Percentiles rank a stretch among this genome's conserved stretches.
These are phyloP conservation scores for Suncus etruscus DNA, from an alignment of 2,113 vertebrate genomes.

Conservation along the genomic window DNA sequence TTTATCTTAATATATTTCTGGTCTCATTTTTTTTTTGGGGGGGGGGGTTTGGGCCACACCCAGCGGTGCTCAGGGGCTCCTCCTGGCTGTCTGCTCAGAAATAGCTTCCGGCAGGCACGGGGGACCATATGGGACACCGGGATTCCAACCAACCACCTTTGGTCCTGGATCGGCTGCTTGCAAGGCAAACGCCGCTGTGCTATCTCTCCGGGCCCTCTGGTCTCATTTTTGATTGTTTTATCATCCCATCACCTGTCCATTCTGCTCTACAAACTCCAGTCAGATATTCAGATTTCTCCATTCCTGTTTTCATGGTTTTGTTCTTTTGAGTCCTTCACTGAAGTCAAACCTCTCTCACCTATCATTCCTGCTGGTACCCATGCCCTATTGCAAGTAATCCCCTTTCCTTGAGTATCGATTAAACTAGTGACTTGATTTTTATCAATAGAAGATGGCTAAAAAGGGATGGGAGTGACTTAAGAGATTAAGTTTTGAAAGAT, in stretches of 20 bases:
- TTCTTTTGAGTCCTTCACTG: neutral
- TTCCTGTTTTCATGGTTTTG: neutral
- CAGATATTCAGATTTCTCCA: neutral
- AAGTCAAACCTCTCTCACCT: neutral
- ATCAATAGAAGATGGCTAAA: neutral
- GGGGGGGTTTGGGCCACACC: no score
- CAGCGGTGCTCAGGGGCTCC: no score
- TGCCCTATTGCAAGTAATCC: neutral
- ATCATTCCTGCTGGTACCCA: neutral
- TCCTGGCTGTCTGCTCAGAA: no score
- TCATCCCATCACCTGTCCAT: neutral
- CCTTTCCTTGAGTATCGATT: neutral
- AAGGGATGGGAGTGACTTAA: neutral
- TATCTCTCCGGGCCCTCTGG: no score
- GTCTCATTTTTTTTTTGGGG: neutral
- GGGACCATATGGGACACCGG: no score
- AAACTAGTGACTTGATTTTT: neutral
- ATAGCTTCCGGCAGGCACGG: no score
- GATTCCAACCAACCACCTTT: no score
- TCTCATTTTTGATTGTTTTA: neutral
- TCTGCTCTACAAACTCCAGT: neutral
- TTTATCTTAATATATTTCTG: neutral
- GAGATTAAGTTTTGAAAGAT: neutral
- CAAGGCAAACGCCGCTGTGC: no score
- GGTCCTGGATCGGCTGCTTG: no score